Percentiles rank a stretch among this genome's conserved stretches.
Evolutionary conservation across 2,797 vertebrate genomes (phyloP).

Genomic region (Lacerta agilis): DNA sequence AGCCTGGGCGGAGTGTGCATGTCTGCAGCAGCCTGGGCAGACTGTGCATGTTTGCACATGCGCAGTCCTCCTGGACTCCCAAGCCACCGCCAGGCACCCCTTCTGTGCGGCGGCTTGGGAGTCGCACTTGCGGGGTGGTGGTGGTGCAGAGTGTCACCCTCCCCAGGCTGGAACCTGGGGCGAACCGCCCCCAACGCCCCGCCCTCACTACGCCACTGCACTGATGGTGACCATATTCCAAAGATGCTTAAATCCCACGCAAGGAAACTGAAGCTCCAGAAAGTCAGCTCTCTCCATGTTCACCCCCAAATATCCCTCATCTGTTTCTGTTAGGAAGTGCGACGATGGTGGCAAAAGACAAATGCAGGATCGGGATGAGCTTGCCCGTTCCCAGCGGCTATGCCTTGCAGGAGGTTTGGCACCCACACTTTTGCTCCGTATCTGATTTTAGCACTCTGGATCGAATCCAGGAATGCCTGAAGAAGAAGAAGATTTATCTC

Average conservation of each 20-base stretch:
- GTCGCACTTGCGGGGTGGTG: no score
- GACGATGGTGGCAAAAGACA: background rate
- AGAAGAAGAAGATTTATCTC: conserved; percentile 53
- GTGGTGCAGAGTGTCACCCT: no score
- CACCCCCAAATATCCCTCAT: background rate
- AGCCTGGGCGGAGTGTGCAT: no score
- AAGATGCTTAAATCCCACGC: background rate
- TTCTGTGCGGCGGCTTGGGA: no score
- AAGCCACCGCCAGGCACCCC: no score
- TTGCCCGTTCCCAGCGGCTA: conserved; percentile 43
- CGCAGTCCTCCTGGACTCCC: no score
- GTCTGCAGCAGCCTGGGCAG: no score
- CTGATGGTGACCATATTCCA: background rate
- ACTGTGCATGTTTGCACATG: no score
- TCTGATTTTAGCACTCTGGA: conserved; percentile 8
- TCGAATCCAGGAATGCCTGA: conserved; percentile 41
- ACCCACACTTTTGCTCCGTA: conserved; percentile 29
- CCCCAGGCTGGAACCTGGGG: no score
- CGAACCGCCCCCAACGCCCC: no score
- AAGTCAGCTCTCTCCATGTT: background rate
- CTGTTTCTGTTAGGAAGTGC: background rate
- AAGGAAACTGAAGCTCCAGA: background rate
- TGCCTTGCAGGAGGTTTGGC: conserved; percentile 27
- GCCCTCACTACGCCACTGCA: no score
- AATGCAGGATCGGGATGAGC: conserved; percentile 40